phyloP scores from a whole-genome alignment of 2,113 vertebrate genomes.

The Macaca nemestrina region DNA sequence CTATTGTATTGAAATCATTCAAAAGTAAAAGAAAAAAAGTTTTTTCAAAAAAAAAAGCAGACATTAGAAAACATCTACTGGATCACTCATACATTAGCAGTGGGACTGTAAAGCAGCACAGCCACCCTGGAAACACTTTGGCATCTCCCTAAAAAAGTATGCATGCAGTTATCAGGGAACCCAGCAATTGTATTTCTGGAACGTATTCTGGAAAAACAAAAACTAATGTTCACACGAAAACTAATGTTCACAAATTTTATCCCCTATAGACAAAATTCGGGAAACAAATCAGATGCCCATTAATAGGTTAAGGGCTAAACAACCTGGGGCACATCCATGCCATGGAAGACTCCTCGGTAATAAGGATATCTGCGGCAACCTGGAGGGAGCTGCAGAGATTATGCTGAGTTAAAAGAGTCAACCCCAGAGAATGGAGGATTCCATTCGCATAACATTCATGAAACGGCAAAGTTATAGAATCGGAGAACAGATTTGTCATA shows the following conservation, averaged over 20 bases:
- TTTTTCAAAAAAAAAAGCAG: background rate
- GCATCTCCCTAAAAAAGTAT: background rate
- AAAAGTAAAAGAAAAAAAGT: background rate
- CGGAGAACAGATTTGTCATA: background rate
- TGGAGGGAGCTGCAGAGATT: no score
- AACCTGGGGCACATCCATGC: accelerated
- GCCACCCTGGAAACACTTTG: background rate
- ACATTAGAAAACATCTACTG: background rate
- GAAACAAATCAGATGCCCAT: background rate
- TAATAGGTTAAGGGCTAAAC: no score
- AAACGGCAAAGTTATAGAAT: background rate
- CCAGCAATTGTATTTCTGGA: no score
- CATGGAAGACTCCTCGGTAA: background rate
- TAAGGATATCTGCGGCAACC: background rate
- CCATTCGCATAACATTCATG: accelerated
- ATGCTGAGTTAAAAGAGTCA: background rate
- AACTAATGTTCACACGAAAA: background rate
- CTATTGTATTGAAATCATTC: background rate
- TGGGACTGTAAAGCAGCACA: background rate
- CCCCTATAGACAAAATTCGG: no score
- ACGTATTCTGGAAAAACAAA: background rate
- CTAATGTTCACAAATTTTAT: background rate
- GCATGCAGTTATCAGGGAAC: accelerated
- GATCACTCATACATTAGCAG: accelerated
- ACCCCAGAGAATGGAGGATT: background rate